Percentiles rank a stretch among this genome's conserved stretches.
These are phyloP conservation scores for Pluvialis apricaria DNA, from an alignment of 2,113 vertebrate species.

Conservation along the genomic window DNA sequence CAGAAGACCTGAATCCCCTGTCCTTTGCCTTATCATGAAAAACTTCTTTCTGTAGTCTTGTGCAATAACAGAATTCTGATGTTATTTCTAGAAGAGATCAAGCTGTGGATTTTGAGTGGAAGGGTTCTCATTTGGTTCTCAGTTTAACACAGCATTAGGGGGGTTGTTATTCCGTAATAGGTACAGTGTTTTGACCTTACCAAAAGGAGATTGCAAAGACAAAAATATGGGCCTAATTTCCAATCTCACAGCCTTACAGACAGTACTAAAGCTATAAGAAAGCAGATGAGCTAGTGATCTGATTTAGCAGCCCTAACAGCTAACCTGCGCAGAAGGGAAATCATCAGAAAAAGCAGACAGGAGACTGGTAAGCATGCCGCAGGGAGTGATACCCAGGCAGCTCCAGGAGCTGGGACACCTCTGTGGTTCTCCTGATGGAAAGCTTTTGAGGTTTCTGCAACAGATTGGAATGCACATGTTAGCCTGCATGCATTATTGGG, in stretches of 20 bases:
- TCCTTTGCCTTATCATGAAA: not conserved
- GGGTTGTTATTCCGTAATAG: not conserved
- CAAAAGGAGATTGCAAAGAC: not conserved
- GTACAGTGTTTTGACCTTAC: not conserved
- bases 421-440: not conserved
- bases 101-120: not conserved
- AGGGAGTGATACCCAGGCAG: not conserved
- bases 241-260: not conserved
- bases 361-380: accelerated
- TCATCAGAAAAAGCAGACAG: not conserved
- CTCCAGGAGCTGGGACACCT: not conserved
- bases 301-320: not conserved
- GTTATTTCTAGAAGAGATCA: not conserved
- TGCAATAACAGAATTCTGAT: not conserved
- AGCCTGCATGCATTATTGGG: not conserved
- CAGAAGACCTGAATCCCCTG: not conserved
- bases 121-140: not conserved
- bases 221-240: not conserved
- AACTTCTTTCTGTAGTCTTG: not conserved
- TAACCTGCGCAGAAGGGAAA: not conserved
- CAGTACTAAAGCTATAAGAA: not conserved
- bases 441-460: not conserved
- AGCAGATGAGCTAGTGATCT: not conserved
- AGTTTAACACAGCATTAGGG: not conserved
- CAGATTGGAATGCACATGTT: not conserved